These are phyloP conservation scores for Paraplagusia blochii DNA, from an alignment of 2,113 vertebrate species.

Conservation along the genomic window DNA sequence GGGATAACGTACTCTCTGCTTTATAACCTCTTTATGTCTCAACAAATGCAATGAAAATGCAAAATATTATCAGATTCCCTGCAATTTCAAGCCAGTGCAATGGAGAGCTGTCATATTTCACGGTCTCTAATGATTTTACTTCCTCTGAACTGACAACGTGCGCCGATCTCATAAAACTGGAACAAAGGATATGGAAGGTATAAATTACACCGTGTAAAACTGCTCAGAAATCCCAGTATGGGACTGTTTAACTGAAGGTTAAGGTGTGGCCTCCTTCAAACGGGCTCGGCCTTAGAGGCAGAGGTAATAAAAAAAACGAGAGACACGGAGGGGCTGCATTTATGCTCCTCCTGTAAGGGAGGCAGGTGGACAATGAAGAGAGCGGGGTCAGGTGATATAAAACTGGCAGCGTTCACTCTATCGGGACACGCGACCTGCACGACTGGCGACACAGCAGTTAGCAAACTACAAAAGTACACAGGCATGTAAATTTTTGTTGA, in stretches of 20 bases:
- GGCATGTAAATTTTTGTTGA: conserved; percentile 41
- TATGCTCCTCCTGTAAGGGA: conserved; percentile 4
- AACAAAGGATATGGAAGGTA: conserved; percentile 37
- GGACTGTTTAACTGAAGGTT: conserved; percentile 32
- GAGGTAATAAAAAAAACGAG: conserved; percentile 37
- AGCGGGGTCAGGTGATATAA: conserved; percentile 1
- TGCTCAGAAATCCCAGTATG: conserved; percentile 22
- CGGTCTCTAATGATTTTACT: conserved; percentile 39
- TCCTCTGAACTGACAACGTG: conserved; percentile 31
- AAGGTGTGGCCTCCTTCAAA: conserved; percentile 29
- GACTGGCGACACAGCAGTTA: conserved; percentile 45
- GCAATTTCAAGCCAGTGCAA: conserved; percentile 31
- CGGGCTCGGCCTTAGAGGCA: conserved; percentile 3
- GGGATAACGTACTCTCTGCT: conserved; percentile 27
- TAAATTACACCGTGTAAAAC: conserved; percentile 32
- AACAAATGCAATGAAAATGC: conserved; percentile 31
- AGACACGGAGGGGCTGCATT: conserved; percentile 22
- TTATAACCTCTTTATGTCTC: conserved; percentile 26
- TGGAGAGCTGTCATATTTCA: conserved; percentile 48
- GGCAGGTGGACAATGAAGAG: conserved; percentile 14
- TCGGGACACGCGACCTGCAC: conserved; percentile 18
- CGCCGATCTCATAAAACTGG: conserved; percentile 8
- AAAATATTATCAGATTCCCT: conserved; percentile 5
- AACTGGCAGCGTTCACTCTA: conserved; percentile 27
- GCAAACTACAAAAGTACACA: conserved; percentile 35